Evolutionary conservation across 2,888 invertebrate genomes (phyloP), one percentile per base, ranked within the genome.

Genomic region (Zaprionus lineosus): DNA sequence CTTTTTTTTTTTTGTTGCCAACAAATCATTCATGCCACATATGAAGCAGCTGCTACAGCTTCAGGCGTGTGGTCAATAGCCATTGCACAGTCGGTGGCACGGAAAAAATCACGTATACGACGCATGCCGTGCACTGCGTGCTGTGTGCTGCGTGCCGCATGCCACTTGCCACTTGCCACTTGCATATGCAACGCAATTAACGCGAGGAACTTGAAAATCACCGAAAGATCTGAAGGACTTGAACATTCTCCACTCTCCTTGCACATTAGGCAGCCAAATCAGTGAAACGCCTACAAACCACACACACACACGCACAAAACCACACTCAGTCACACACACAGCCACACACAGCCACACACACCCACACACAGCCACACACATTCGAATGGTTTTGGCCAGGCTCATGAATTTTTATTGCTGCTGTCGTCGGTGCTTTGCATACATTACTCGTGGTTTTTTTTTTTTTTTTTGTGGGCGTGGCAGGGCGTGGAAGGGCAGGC

Each of bases 341-440:
- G 56, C 50, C 57, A 29, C 55, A 57, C 34, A 53, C 46, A 40
- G 48, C 33, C 67, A 46, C 40, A 29, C 9, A 47, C 34, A 29
- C 46, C 46, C 41, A 24, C 43, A 58, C 60, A 8, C 2, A 24
- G 2, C 6, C 44, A 43, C 40, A 40, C 56, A 62, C 72, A 12
- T 44, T n/a, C 18, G 48, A 75, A 59, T 58, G 53, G 60, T 44
- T 69, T 33, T 24, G 36, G 14, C 67, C 46, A 60, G 64, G 36
- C 58, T 73, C 86, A 84, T 86, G 86, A 77, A 77, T 82, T 84
- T 82, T 81, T 77, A 86, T 84, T 86, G 77, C 77, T 65, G 74
- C 59, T 74, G 86, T 76, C 84, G 81, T 64, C 76, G 56, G 74
- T 72, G 74, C 72, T 86, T 84, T 84, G 82, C 82, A 86, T 86